Evolutionary conservation across 1,140 invertebrate genomes (phyloP), one percentile per base, ranked within the genome.

Genomic region (Bombus superbus): DNA sequence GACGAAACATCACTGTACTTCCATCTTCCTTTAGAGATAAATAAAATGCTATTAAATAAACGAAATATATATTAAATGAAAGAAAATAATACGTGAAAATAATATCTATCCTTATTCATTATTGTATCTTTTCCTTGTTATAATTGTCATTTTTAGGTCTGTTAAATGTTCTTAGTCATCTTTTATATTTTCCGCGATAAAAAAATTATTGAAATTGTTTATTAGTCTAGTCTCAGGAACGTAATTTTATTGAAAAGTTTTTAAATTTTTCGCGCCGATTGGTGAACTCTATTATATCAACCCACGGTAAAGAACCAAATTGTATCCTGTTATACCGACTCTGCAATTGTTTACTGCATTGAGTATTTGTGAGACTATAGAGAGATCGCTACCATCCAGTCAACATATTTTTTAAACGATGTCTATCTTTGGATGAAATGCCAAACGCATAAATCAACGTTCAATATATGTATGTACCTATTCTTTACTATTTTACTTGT

Each of bases 371-470:
- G n/a, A 10, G 2, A 3, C 10, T 22, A 25, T 10, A 80, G 68
- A 85, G 83, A 85, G 83, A 47, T 35, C 83, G 57, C 57, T 53
- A 85, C 15, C 68, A 3, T 85, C 25, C 76, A 80, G 64, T 68
- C 35, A n/a, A 32, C 13, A 28, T 13, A 11, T 38, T 22, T 25
- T 80, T 84, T 15, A 25, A 77, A 3, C 40, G 25, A 57, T 44
- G 32, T 59, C 40, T 42, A 83, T 77, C n/a, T 83, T 69, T 44
- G 22, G 74, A 57, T 83, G 1, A 22, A 28, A 15, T 62, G n/a
- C 59, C 32, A n/a, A 53, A 72, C 22, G n/a, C 22, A 47, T 79
- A 47, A 25, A 77, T 32, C 40, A 35, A 18, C 25, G 15, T 47
- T 38, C 15, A 28, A 47, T 47, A 75, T 62, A 71, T 18, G 0